Evolutionary conservation across 2,888 invertebrate species (phyloP).

Genomic region (Acleris holmiana): DNA sequence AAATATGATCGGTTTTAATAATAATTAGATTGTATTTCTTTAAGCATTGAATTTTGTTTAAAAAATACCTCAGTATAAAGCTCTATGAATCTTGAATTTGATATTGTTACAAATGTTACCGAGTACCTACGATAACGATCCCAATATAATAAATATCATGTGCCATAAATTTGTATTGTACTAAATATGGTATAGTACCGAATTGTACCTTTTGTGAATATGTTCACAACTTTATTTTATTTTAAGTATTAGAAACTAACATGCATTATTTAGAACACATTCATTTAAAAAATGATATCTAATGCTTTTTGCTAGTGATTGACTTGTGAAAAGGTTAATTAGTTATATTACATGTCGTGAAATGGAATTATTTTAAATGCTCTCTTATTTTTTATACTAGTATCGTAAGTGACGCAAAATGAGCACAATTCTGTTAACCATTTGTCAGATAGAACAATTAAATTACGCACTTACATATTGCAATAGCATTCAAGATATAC

Average conservation of each 20-base stretch:
- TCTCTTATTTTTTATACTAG: slow-evolving; percentile 44
- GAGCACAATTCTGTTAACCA: slow-evolving; percentile 57
- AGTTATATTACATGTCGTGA: slow-evolving; percentile 1
- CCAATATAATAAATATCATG: slow-evolving; percentile 40
- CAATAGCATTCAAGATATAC: slow-evolving; percentile 48
- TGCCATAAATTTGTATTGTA: slow-evolving; percentile 43
- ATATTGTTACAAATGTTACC: slow-evolving; percentile 32
- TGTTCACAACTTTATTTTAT: slow-evolving; percentile 34
- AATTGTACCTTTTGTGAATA: slow-evolving; percentile 33
- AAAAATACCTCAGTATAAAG: slow-evolving; percentile 6
- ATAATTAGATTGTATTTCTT: too few species aligned
- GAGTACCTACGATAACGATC: slow-evolving; percentile 41
- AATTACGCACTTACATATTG: slow-evolving; percentile 45
- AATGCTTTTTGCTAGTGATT: slow-evolving; percentile 32
- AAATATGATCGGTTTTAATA: too few species aligned
- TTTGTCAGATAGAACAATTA: slow-evolving; percentile 56
- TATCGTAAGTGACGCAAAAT: slow-evolving; percentile 18
- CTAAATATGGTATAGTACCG: slow-evolving; percentile 27
- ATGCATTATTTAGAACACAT: slow-evolving; percentile 28
- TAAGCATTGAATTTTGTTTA: too few species aligned
- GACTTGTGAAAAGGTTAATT: slow-evolving; percentile 6
- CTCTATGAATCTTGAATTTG: slow-evolving; percentile 16
- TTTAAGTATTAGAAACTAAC: slow-evolving; percentile 29
- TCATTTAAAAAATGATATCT: slow-evolving; percentile 29
- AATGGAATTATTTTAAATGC: slow-evolving; percentile 34